Base-by-base conservation (phyloP, 2,888 invertebrate species). In the Xestia rhomboidea region DNA sequence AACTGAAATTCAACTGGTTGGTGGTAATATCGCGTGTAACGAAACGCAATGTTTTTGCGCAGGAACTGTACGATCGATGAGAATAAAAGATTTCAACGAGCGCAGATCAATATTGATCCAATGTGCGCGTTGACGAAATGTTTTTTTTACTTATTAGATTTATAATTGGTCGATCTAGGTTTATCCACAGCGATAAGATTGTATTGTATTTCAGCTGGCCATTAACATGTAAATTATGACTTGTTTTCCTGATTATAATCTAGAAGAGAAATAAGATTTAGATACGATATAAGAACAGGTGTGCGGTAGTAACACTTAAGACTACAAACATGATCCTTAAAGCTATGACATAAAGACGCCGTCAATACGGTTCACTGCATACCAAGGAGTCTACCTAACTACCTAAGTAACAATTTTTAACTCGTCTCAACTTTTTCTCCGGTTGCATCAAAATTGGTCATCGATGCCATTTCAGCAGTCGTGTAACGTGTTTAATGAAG, bases 61-160 rank as follows among this genome's bases (percentile, higher is more conserved):
- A 62, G 68, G 24, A 60, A 57, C 57, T 64, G 51, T 57, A 15
- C 41, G 30, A 60, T 63, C 34, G 64, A 81, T 51, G 21, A 15
- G 69, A 88, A 83, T 77, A 87, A 89, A 89, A 88, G 87, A 89
- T 77, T 87, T 89, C 90, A 89, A 89, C 84, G 87, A 82, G 77
- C 86, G 38, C 34, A 64, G 24, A 41, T 54, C 62, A 38, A 63
- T n/a, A 44, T 30, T 49, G 24, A 7, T 18, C 10, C 34, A 44
- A 18, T 7, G 13, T 38, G 13, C 49, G 63, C 24, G 10, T 44
- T 34, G 57, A 44, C 34, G 41, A n/a, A n/a, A n/a, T n/a, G 34
- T 18, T 44, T 10, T 30, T 7, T 10, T 24, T 11, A 24, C 2
- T 15, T 41, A 15, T n/a, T 38, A 41, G 41, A 41, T 41, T 38